Conservation (phyloP, 2,113 vertebrate genomes). For the Dasypus novemcinctus region DNA sequence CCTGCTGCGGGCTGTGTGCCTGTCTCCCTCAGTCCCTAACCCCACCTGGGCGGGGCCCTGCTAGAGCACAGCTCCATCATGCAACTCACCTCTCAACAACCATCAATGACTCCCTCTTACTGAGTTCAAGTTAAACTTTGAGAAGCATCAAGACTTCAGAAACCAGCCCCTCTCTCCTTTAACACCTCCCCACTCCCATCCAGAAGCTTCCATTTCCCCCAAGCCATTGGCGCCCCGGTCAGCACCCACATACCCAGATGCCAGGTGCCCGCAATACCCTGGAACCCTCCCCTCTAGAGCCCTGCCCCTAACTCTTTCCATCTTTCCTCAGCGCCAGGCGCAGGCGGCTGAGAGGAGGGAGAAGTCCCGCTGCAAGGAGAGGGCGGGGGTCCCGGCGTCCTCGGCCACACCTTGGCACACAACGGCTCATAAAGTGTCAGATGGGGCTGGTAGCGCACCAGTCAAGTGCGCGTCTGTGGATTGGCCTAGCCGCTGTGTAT, state of each 20-base stretch:
- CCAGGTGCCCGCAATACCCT: not conserved
- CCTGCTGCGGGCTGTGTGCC: not conserved
- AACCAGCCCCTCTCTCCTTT: not conserved
- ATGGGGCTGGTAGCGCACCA: not conserved
- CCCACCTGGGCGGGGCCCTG: not conserved
- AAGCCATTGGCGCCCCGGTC: not conserved
- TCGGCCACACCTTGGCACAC: not conserved
- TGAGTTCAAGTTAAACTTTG: not conserved
- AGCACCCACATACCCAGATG: not conserved
- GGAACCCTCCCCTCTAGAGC: not conserved
- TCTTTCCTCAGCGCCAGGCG: not conserved
- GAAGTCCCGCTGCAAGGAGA: not conserved
- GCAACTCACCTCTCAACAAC: not conserved
- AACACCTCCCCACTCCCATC: not conserved
- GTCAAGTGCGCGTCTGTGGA: constrained; percentile 24
- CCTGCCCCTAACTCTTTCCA: not conserved
- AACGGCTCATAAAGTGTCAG: not conserved
- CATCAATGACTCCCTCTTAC: not conserved
- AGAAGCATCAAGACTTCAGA: not conserved
- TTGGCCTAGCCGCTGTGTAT: not conserved
- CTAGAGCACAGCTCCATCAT: not conserved
- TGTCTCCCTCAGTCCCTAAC: not conserved
- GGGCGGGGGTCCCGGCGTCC: not conserved
- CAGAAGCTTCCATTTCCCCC: not conserved
- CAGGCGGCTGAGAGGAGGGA: not conserved